These are phyloP conservation scores for Drosophila bifasciata DNA, from an alignment of 1,140 invertebrate species.

Conservation along the genomic window DNA sequence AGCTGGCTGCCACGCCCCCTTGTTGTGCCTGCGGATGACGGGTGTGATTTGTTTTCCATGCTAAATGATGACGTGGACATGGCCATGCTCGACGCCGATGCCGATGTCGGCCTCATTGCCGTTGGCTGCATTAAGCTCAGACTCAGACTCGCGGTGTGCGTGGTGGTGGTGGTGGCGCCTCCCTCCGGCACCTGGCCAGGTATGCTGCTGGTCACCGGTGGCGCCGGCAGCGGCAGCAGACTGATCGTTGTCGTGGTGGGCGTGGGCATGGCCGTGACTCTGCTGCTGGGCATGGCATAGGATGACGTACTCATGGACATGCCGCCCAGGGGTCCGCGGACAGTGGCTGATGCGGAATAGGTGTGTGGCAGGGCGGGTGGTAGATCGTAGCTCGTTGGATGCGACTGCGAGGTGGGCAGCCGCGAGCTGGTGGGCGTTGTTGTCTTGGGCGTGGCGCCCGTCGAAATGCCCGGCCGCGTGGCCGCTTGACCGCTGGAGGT, in stretches of 20 bases:
- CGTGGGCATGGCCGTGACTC: constrained; percentile 22
- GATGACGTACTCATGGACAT: constrained; percentile 70
- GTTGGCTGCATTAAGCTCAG: constrained; percentile 69
- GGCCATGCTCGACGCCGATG: constrained; percentile 34
- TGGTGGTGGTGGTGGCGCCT: constrained; percentile 27
- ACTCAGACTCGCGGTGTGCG: constrained; percentile 67
- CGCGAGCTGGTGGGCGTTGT: constrained; percentile 57
- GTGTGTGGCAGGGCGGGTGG: constrained; percentile 72
- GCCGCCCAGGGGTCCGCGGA: constrained; percentile 72
- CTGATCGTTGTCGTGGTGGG: constrained; percentile 71
- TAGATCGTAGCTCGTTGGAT: constrained; percentile 73
- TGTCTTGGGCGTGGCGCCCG: constrained; percentile 70
- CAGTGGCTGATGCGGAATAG: constrained; percentile 63
- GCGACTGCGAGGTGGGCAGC: constrained; percentile 71
- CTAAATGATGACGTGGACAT: constrained; percentile 44
- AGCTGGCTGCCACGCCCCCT: constrained; percentile 55
- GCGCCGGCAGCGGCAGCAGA: constrained; percentile 65
- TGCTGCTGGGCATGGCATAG: constrained; percentile 51
- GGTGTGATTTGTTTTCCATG: constrained; percentile 65
- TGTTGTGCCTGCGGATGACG: constrained; percentile 57
- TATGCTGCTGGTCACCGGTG: constrained; percentile 50
- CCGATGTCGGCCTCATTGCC: constrained; percentile 29
- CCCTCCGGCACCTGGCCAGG: constrained; percentile 69
- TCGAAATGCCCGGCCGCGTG: constrained; percentile 49
- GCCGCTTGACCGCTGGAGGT: too few relatives aligned